A percentile compares a stretch with the other conserved stretches of the same genome.
phyloP scores from a whole-genome alignment of 2,888 invertebrate genomes.

The Eudasyphora cyanicolor region DNA sequence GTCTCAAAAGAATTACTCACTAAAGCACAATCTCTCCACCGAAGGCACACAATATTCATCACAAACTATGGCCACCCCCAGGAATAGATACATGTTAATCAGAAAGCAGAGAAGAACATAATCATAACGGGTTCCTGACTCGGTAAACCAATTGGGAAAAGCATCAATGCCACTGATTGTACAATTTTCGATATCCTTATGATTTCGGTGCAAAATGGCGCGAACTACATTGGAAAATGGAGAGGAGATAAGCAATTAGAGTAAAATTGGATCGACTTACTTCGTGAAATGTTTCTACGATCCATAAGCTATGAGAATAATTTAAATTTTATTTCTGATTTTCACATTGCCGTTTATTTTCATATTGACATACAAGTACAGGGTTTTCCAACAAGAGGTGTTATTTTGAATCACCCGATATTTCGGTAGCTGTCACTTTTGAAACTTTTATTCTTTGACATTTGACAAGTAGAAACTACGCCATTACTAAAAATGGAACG shows the following conservation, averaged over 20 bases:
- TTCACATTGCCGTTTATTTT: no score
- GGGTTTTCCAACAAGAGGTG: no score
- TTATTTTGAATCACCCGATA: no score
- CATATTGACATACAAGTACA: no score
- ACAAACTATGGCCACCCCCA: slow-evolving; percentile 93
- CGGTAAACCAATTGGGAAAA: slow-evolving; percentile 53
- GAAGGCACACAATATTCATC: slow-evolving; percentile 97
- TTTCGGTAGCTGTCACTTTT: no score
- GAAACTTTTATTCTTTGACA: no score
- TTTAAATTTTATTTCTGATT: no score
- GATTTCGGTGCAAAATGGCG: not conserved
- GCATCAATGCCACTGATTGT: slow-evolving; percentile 40
- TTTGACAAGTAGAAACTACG: no score
- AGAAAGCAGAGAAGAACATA: slow-evolving; percentile 21
- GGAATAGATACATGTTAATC: slow-evolving; percentile 89
- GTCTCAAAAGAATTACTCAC: slow-evolving; percentile 81
- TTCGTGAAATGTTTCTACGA: not conserved
- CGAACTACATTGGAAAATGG: no score
- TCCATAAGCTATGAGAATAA: not conserved
- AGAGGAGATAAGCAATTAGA: no score
- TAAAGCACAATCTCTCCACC: slow-evolving; percentile 91
- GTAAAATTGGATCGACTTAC: not conserved
- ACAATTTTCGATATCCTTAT: slow-evolving; percentile 20
- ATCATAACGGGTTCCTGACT: slow-evolving; percentile 46
- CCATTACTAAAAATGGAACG: no score